Conservation (phyloP, 2,888 invertebrate species). For the Phymatocera aterrima region DNA sequence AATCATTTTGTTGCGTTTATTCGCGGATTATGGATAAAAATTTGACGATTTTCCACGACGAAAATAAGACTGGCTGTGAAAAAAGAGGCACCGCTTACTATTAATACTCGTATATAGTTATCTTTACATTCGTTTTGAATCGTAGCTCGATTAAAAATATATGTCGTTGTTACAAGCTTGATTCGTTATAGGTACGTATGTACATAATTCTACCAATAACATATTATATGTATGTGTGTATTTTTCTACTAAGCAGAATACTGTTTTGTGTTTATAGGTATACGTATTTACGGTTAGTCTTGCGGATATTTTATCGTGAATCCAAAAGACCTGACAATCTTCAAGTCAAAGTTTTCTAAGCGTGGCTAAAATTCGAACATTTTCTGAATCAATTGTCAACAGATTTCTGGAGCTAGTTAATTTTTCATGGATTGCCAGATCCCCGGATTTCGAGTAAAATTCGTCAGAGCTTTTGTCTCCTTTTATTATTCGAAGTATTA, state of each 20-base stretch:
- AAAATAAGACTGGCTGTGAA: too few relatives aligned
- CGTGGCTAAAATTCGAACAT: background rate
- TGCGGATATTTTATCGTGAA: background rate
- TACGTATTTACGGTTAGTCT: slow-evolving; percentile 19
- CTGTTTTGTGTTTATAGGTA: background rate
- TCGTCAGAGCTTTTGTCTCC: slow-evolving; percentile 14
- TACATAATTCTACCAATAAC: slow-evolving; percentile 40
- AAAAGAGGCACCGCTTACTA: slow-evolving; percentile 32
- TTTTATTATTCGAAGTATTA: slow-evolving; percentile 47
- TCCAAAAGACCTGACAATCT: slow-evolving; percentile 7
- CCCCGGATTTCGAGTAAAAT: background rate
- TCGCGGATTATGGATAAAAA: background rate
- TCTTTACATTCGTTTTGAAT: slow-evolving; percentile 19
- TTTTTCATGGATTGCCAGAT: background rate
- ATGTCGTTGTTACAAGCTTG: slow-evolving; percentile 43
- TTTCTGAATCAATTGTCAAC: background rate
- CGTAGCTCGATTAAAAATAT: slow-evolving; percentile 39
- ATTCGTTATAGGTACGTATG: background rate
- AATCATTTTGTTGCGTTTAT: slow-evolving; percentile 8
- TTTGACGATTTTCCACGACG: background rate
- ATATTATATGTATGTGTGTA: background rate
- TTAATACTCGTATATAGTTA: slow-evolving; percentile 35
- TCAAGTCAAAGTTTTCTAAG: background rate
- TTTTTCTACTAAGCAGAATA: slow-evolving; percentile 20
- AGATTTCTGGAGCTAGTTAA: background rate